phyloP scores from a whole-genome alignment of 2,888 invertebrate species.

The Ectobius pallidus region DNA sequence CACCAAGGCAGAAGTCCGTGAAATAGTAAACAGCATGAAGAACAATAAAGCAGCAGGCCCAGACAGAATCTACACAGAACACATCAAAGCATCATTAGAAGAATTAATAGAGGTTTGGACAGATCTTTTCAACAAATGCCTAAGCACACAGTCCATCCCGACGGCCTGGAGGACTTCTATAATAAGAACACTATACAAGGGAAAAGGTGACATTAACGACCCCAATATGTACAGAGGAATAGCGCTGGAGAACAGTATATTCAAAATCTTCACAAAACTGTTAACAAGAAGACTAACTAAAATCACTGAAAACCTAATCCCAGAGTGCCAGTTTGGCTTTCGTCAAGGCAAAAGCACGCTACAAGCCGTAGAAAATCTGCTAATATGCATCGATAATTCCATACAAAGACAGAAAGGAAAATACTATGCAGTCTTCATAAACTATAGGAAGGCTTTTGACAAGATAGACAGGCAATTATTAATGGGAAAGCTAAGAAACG shows the following conservation, averaged over 20 bases:
- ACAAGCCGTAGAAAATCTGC: neutral
- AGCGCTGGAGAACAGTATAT: neutral
- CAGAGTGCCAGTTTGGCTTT: neutral
- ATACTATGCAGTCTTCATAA: neutral
- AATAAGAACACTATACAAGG: neutral
- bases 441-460: conserved; percentile 6
- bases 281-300: neutral
- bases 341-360: neutral
- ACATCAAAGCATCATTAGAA: neutral
- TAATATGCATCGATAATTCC: neutral
- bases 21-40: too few relatives aligned
- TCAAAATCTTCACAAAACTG: neutral
- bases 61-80: neutral
- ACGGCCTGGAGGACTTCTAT: neutral
- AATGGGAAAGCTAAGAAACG: neutral
- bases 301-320: neutral
- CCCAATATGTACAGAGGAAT: neutral
- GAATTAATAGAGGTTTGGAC: neutral
- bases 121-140: neutral
- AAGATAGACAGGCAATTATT: neutral
- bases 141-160: neutral
- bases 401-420: too few relatives aligned
- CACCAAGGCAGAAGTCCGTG: neutral
- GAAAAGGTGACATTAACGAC: neutral
- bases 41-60: neutral